Conservation (phyloP, 2,888 invertebrate species). For the Taenaris catops region DNA sequence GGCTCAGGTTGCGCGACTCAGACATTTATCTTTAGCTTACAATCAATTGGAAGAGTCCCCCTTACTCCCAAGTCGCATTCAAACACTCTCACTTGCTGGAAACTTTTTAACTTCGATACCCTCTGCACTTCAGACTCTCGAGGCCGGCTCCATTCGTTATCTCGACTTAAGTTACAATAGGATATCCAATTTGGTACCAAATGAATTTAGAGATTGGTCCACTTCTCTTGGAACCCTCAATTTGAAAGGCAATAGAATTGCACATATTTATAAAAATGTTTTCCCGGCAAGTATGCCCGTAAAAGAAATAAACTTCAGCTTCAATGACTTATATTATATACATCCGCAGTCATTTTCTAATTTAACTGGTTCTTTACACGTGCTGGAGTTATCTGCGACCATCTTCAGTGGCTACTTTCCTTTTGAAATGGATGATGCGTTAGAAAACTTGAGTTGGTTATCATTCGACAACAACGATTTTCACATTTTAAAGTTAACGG, state of each 20-base stretch:
- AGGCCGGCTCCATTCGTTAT: slow-evolving; percentile 86
- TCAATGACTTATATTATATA: slow-evolving; percentile 92
- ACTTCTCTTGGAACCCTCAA: slow-evolving; percentile 88
- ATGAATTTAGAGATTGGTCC: slow-evolving; percentile 90
- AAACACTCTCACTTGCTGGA: slow-evolving; percentile 89
- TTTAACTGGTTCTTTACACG: slow-evolving; percentile 87
- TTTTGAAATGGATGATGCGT: slow-evolving; percentile 85
- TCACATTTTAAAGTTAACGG: slow-evolving; percentile 84
- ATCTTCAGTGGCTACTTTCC: slow-evolving; percentile 90
- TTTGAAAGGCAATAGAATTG: slow-evolving; percentile 91
- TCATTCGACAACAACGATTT: slow-evolving; percentile 94
- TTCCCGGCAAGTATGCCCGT: slow-evolving; percentile 87
- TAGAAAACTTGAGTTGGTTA: slow-evolving; percentile 88
- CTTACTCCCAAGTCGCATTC: slow-evolving; percentile 83
- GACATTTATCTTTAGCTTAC: slow-evolving; percentile 90
- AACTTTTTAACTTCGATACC: slow-evolving; percentile 89
- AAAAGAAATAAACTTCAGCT: slow-evolving; percentile 93
- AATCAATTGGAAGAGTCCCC: slow-evolving; percentile 82
- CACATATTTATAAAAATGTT: slow-evolving; percentile 84
- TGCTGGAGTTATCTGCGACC: slow-evolving; percentile 92
- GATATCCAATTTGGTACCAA: slow-evolving; percentile 87
- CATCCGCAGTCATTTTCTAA: slow-evolving; percentile 90
- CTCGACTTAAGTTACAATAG: slow-evolving; percentile 94
- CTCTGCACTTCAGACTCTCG: slow-evolving; percentile 84
- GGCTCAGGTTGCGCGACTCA: slow-evolving; percentile 82